Evolutionary conservation across 2,888 invertebrate species (phyloP), one percentile per base, ranked within the genome.

Genomic region (Pyrocoelia pectoralis): DNA sequence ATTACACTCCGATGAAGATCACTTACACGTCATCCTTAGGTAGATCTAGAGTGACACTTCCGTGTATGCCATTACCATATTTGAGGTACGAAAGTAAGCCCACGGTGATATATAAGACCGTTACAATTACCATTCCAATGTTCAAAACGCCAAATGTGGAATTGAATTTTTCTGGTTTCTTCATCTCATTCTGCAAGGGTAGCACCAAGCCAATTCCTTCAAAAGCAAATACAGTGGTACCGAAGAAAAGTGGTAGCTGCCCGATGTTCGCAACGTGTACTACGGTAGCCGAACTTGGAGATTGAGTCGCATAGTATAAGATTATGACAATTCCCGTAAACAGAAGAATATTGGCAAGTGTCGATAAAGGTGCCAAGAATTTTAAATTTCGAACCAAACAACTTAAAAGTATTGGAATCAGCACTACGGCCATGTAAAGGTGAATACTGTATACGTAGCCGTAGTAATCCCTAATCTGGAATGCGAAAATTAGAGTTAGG

Each of bases 201-300:
- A 98, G 83, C n/a, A 97, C 91, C 85, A 94, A 81, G 56, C 93
- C 93, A 69, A 98, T 98, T 66, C 97, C 98, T 84, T 98, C 98
- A 77, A 98, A 98, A 2, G 98, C 94, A 80, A 94, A 99, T 59
- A 99, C 89, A 17, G 95, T 95, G 0, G 97, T 98, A 48, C 98
- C 98, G 77, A 98, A 97, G 80, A 93, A 98, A 10, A 98, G 83
- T 0, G 98, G 97, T 62, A 93, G 82, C 18, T 76, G 75, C 15
- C 80, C 70, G 81, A 87, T 86, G 4, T 85, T 81, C 0, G 89
- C 89, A 10, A 91, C 81, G 68, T 87, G 88, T 0, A 79, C 79
- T 64, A 92, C 85, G 38, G 86, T 83, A 0, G 81, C 73, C 0
- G 90, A 78, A 33, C n/a, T n/a, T 0, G 88, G 77, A 0, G 93